phyloP scores from a whole-genome alignment of 2,888 invertebrate species.

The Acanthosepion pharaonis region DNA sequence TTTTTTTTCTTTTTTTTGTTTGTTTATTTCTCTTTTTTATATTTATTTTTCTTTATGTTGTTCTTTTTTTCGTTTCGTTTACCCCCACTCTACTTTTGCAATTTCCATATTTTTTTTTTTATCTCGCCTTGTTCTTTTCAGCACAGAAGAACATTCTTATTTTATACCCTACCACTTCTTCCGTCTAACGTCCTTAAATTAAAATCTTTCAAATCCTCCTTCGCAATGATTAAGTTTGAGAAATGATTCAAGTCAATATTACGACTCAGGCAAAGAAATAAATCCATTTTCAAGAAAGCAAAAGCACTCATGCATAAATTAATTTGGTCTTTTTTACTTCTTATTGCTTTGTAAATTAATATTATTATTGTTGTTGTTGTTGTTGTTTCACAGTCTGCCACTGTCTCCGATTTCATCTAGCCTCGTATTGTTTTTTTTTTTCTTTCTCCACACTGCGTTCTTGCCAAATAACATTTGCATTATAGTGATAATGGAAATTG shows the following conservation, averaged over 20 bases:
- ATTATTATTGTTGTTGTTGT: background rate
- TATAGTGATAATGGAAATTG: background rate
- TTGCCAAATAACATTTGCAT: constrained; percentile 4
- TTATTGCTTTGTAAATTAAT: background rate
- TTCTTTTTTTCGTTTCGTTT: too few relatives aligned
- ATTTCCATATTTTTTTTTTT: too few relatives aligned
- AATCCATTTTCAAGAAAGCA: background rate
- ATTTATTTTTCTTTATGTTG: too few relatives aligned
- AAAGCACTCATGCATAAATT: background rate
- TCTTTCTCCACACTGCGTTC: background rate
- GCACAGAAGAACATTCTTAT: background rate
- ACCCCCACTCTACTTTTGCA: too few relatives aligned
- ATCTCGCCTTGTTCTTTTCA: background rate
- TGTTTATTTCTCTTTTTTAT: too few relatives aligned
- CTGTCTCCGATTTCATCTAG: background rate
- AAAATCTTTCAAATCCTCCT: background rate
- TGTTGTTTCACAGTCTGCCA: background rate
- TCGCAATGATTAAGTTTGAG: constrained; percentile 25
- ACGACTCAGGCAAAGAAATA: background rate
- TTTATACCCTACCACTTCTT: background rate
- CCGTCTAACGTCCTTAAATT: background rate
- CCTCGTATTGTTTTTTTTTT: background rate
- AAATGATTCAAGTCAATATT: constrained; percentile 8
- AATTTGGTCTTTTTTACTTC: background rate
- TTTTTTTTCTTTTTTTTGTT: too few relatives aligned